Evolutionary conservation across 2,888 invertebrate species (phyloP).

Genomic region (Cheilosia vulpina): DNA sequence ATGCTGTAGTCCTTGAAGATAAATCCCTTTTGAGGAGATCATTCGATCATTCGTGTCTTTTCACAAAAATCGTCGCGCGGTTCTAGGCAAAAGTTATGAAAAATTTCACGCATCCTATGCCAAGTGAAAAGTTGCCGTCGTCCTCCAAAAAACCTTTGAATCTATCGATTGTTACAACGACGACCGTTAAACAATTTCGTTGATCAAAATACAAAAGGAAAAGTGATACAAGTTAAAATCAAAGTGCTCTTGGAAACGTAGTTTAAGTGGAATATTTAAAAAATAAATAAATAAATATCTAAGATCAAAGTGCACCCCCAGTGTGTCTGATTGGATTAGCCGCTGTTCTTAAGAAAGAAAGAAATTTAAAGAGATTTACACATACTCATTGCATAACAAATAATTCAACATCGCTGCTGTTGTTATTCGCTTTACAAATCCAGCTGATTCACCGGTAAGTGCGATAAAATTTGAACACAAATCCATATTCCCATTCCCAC

Average conservation of each 20-base stretch:
- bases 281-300: slow-evolving; percentile 28
- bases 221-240: slow-evolving; percentile 54
- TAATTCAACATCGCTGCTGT: slow-evolving; percentile 63
- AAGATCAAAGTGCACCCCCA: slow-evolving; percentile 34
- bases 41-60: slow-evolving; percentile 5
- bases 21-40: slow-evolving; percentile 29
- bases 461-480: slow-evolving; percentile 27
- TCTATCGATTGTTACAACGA: slow-evolving; percentile 60
- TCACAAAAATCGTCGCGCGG: slow-evolving; percentile 28
- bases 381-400: slow-evolving; percentile 60
- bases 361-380: slow-evolving; percentile 9
- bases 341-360: slow-evolving; percentile 50
- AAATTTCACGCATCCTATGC: slow-evolving; percentile 26
- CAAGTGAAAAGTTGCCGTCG: slow-evolving; percentile 48
- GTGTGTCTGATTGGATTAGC: slow-evolving; percentile 63
- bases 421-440: slow-evolving; percentile 65
- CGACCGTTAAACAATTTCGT: slow-evolving; percentile 49
- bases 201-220: not conserved
- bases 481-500: not conserved
- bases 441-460: slow-evolving; percentile 75
- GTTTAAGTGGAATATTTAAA: slow-evolving; percentile 54
- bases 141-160: slow-evolving; percentile 61
- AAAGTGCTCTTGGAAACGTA: slow-evolving; percentile 68
- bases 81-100: slow-evolving; percentile 51
- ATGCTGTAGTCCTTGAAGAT: slow-evolving; percentile 69